phyloP scores from a whole-genome alignment of 2,888 invertebrate genomes.

The Orchestes rusci region DNA sequence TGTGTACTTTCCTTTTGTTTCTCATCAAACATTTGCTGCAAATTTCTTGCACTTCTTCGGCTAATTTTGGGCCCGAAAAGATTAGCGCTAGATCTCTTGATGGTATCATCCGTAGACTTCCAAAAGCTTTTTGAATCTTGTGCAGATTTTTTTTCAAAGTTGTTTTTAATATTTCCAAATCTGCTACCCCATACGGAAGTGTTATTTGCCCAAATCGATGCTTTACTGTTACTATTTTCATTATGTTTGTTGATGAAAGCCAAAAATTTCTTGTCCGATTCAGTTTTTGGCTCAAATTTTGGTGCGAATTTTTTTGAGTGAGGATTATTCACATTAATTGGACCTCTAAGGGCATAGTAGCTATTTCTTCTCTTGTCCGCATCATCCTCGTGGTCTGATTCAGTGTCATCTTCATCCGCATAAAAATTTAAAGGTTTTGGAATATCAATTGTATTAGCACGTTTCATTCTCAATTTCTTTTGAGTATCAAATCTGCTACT shows the following conservation, averaged over 20 bases:
- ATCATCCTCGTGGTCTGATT: slow-evolving; percentile 36
- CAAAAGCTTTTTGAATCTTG: slow-evolving; percentile 55
- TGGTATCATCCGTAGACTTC: slow-evolving; percentile 53
- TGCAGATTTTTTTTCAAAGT: slow-evolving; percentile 58
- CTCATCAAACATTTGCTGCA: slow-evolving; percentile 42
- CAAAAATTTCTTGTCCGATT: slow-evolving; percentile 76
- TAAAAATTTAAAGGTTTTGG: slow-evolving; percentile 57
- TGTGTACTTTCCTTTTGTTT: slow-evolving; percentile 33
- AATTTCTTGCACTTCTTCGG: slow-evolving; percentile 37
- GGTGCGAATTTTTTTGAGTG: slow-evolving; percentile 46
- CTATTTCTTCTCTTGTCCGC: slow-evolving; percentile 38
- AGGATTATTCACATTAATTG: slow-evolving; percentile 50
- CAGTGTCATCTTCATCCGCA: slow-evolving; percentile 46
- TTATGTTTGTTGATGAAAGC: slow-evolving; percentile 74
- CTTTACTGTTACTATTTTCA: slow-evolving; percentile 39
- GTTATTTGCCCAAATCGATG: slow-evolving; percentile 34
- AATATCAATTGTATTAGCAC: slow-evolving; percentile 85
- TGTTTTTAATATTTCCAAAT: slow-evolving; percentile 76
- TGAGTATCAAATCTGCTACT: slow-evolving; percentile 45
- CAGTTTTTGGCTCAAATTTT: slow-evolving; percentile 71
- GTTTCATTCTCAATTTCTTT: slow-evolving; percentile 72
- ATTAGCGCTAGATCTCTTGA: slow-evolving; percentile 33
- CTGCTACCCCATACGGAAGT: slow-evolving; percentile 67
- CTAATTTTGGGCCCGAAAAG: slow-evolving; percentile 41
- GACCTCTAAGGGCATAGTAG: slow-evolving; percentile 49